phyloP scores from a whole-genome alignment of 2,797 vertebrate genomes.

The Micrastur ruficollis region DNA sequence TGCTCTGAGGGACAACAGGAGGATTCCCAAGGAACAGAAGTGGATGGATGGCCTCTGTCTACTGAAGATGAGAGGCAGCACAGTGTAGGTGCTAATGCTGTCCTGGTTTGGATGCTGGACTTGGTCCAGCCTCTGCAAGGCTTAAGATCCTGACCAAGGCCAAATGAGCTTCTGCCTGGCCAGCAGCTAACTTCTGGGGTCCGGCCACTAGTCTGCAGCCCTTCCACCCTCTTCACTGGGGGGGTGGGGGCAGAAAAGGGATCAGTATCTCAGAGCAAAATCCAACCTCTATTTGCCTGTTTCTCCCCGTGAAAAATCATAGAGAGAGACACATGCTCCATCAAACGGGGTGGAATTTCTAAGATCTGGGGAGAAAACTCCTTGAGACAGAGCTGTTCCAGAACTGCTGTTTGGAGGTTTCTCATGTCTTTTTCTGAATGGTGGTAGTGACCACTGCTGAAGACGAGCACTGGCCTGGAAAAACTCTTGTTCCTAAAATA shows the following conservation, averaged over 20 bases:
- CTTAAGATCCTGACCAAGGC: neutral
- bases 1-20: neutral
- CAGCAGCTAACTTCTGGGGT: neutral
- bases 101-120: neutral
- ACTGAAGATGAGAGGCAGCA: neutral
- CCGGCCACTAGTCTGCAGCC: neutral
- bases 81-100: rapidly evolving
- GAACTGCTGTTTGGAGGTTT: neutral
- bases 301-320: neutral
- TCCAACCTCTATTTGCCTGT: neutral
- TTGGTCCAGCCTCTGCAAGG: neutral
- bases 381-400: neutral
- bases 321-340: neutral
- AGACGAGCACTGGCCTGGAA: neutral
- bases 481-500: neutral
- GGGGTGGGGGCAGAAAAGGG: neutral
- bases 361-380: neutral
- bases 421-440: neutral
- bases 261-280: neutral
- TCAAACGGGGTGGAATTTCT: neutral
- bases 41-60: rapidly evolving
- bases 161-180: neutral
- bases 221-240: neutral
- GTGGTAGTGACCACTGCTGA: neutral
- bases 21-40: neutral